phyloP scores from a whole-genome alignment of 37 sponge, comb jelly and placozoan genomes.

The Crambe crambe region DNA sequence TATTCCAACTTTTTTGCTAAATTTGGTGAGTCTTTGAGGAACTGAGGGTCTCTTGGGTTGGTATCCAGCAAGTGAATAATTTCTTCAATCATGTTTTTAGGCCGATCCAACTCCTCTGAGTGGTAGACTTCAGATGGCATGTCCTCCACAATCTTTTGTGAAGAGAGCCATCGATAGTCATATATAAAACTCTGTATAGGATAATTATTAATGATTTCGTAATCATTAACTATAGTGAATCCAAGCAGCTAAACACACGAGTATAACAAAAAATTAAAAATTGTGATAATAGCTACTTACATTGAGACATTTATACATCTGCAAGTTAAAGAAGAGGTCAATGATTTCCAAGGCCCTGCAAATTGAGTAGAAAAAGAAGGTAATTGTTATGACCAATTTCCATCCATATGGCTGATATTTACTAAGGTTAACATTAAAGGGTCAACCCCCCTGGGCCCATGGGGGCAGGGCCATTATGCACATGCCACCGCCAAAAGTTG shows the following conservation, averaged over 20 bases:
- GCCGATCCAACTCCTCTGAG: background rate
- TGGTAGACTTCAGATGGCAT: too few relatives aligned
- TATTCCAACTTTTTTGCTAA: background rate
- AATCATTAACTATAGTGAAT: background rate
- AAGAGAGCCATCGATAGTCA: background rate
- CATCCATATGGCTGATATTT: too few relatives aligned
- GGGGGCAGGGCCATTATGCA: too few relatives aligned
- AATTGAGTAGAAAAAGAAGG: too few relatives aligned
- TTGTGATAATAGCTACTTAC: too few relatives aligned
- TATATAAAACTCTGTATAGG: background rate
- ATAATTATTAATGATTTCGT: background rate
- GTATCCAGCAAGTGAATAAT: background rate
- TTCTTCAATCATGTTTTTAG: background rate
- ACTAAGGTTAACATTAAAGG: too few relatives aligned
- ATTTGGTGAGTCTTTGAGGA: background rate
- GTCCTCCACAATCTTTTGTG: too few relatives aligned
- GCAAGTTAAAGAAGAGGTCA: conserved; percentile 65
- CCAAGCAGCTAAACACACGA: too few relatives aligned
- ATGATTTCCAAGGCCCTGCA: conserved; percentile 48
- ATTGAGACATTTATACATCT: conserved; percentile 14
- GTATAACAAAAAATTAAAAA: too few relatives aligned
- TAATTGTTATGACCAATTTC: too few relatives aligned
- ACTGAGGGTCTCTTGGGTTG: background rate
- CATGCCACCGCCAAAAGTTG: too few relatives aligned
- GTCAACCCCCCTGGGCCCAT: too few relatives aligned